Percentiles rank a stretch among this genome's conserved stretches.
phyloP scores from a whole-genome alignment of 2,113 vertebrate genomes.

The Marmota monax region DNA sequence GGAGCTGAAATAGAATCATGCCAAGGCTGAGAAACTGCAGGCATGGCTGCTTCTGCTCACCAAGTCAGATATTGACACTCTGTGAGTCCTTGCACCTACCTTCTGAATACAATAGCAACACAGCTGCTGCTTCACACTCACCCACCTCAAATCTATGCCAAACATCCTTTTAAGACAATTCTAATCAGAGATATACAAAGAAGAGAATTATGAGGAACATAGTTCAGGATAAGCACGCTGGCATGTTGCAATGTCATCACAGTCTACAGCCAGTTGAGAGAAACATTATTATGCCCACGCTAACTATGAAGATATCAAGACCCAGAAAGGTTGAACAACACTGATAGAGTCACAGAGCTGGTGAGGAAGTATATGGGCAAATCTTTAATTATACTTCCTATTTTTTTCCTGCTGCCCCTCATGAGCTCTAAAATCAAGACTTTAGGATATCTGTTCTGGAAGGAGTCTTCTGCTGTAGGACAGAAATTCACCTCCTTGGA shows the following conservation, averaged over 20 bases:
- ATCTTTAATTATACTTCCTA: neutral
- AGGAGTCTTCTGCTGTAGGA: neutral
- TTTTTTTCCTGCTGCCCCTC: too few species aligned
- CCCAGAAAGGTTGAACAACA: neutral
- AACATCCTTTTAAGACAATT: neutral
- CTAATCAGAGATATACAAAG: neutral
- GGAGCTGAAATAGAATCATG: neutral
- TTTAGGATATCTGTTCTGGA: neutral
- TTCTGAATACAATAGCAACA: neutral
- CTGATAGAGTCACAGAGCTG: neutral
- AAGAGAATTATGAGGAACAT: neutral
- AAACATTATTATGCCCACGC: neutral
- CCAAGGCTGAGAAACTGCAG: neutral
- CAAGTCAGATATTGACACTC: rapidly evolving
- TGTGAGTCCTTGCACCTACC: neutral
- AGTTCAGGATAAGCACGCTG: neutral
- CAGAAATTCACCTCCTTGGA: neutral
- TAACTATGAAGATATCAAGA: neutral
- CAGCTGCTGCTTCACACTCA: neutral
- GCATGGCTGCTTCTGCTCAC: too few species aligned
- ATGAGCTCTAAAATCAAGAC: neutral
- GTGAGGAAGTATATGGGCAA: neutral
- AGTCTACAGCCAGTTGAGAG: neutral
- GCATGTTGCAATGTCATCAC: neutral
- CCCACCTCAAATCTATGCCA: neutral